A percentile compares a stretch with the other conserved stretches of the same genome.
Evolutionary conservation across 1,140 invertebrate species (phyloP).

Genomic region (Micrasema longulum): DNA sequence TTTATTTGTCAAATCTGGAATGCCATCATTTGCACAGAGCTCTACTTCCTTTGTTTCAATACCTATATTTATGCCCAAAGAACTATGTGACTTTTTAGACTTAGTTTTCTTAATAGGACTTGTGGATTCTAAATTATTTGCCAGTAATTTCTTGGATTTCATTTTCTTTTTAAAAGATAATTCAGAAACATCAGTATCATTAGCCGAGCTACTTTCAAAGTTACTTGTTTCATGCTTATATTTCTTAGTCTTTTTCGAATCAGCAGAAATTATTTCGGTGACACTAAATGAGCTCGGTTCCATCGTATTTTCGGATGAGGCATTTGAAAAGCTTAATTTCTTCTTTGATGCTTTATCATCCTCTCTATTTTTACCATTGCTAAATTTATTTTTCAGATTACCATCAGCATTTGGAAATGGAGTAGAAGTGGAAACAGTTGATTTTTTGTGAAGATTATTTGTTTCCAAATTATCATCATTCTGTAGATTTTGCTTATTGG

Average conservation of each 20-base stretch:
- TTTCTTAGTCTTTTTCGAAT: too few species aligned
- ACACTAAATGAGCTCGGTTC: neutral
- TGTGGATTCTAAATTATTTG: conserved; percentile 1
- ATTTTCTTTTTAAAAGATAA: too few species aligned
- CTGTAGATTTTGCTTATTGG: too few species aligned
- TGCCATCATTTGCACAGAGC: too few species aligned
- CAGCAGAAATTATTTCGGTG: too few species aligned
- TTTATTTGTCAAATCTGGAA: conserved; percentile 3
- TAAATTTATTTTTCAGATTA: neutral
- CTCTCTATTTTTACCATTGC: neutral
- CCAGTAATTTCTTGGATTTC: neutral
- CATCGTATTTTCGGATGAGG: neutral
- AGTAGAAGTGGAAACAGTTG: neutral
- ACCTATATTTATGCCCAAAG: too few species aligned
- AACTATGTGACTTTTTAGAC: too few species aligned
- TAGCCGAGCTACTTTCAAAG: neutral
- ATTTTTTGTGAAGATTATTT: neutral
- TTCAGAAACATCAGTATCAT: neutral
- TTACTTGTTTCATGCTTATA: neutral
- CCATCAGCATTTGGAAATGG: conserved; percentile 5
- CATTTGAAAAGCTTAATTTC: conserved; percentile 28
- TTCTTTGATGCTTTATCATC: conserved; percentile 1
- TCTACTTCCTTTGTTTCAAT: too few species aligned
- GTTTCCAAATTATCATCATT: conserved; percentile 12
- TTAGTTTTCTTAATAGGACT: conserved; percentile 9